Conservation (phyloP, 1,140 invertebrate species). For the Drosophila jambulina region DNA sequence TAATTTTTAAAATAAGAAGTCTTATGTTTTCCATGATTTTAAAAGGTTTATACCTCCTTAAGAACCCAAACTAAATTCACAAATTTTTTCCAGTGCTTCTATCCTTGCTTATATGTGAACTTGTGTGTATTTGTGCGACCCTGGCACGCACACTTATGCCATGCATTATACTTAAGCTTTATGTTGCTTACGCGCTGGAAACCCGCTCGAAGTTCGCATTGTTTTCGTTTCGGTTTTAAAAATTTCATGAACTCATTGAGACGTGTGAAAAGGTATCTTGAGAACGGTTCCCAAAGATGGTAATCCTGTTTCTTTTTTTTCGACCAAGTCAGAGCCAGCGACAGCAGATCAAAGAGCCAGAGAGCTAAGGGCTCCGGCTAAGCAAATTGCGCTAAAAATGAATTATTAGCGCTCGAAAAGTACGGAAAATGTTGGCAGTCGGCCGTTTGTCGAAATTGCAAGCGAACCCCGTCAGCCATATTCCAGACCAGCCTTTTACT, state of each 20-base stretch:
- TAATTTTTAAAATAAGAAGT: too few relatives aligned
- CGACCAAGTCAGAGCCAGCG: constrained; percentile 33
- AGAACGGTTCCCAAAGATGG: constrained; percentile 36
- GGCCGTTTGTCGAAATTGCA: constrained; percentile 70
- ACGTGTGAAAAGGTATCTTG: constrained; percentile 68
- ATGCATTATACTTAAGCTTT: constrained; percentile 78
- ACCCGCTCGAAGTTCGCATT: constrained; percentile 42
- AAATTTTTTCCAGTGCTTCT: neutral
- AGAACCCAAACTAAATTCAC: neutral
- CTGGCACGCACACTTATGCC: constrained; percentile 69
- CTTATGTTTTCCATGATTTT: neutral
- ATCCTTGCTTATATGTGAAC: neutral
- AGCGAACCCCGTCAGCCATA: constrained; percentile 23
- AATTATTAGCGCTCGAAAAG: constrained; percentile 77
- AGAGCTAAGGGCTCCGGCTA: constrained; percentile 40
- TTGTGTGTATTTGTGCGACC: constrained; percentile 32
- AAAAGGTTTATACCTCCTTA: too few relatives aligned
- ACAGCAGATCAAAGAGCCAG: constrained; percentile 31
- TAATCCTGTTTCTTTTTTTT: constrained; percentile 52
- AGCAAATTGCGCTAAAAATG: constrained; percentile 80
- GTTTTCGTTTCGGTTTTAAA: constrained; percentile 67
- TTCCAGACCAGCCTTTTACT: constrained; percentile 39
- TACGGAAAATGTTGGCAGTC: constrained; percentile 63
- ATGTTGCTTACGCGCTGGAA: constrained; percentile 68
- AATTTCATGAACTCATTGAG: constrained; percentile 77